Evolutionary conservation across 30 jellyfish, hydroid and myxozoan species (phyloP).

Genomic region (Pseudorhiza aurosa): DNA sequence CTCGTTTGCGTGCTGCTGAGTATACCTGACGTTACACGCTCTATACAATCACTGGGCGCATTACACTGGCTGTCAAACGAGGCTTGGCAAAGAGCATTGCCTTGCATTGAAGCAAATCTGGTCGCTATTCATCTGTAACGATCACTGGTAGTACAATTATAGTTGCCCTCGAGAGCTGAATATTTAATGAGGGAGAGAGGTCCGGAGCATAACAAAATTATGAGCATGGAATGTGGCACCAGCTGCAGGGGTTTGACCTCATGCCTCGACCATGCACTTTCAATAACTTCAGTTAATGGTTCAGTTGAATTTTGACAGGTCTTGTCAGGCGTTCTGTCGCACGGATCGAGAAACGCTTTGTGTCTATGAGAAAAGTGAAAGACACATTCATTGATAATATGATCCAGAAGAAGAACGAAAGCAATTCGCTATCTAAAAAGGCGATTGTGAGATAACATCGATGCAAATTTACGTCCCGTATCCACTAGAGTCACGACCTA

Average conservation of each 20-base stretch:
- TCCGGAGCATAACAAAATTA: constrained; percentile 55
- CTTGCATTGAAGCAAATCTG: constrained; percentile 7
- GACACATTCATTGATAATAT: constrained; percentile 29
- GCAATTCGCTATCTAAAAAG: too few species aligned
- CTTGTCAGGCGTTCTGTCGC: constrained; percentile 36
- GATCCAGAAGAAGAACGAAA: background rate
- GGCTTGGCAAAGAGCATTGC: constrained; percentile 38
- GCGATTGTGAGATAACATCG: too few species aligned
- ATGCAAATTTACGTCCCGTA: too few species aligned
- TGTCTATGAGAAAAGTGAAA: constrained; percentile 10
- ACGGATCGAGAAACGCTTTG: constrained; percentile 41
- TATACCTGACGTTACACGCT: constrained; percentile 47
- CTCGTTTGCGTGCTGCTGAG: constrained; percentile 46
- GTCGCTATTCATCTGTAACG: constrained; percentile 24
- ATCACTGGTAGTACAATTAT: constrained; percentile 70
- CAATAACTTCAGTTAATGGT: constrained; percentile 37
- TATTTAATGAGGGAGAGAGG: constrained; percentile 41
- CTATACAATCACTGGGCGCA: background rate
- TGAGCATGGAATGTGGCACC: constrained; percentile 81
- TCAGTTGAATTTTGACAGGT: constrained; percentile 43
- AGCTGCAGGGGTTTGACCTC: constrained; percentile 64
- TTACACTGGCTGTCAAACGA: constrained; percentile 40
- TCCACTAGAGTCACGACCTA: too few species aligned
- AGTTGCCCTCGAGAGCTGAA: constrained; percentile 72
- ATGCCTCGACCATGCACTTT: constrained; percentile 74